Evolutionary conservation across 2,797 vertebrate genomes (phyloP), one percentile per base, ranked within the genome.

Genomic region (Syndactyla subalaris): DNA sequence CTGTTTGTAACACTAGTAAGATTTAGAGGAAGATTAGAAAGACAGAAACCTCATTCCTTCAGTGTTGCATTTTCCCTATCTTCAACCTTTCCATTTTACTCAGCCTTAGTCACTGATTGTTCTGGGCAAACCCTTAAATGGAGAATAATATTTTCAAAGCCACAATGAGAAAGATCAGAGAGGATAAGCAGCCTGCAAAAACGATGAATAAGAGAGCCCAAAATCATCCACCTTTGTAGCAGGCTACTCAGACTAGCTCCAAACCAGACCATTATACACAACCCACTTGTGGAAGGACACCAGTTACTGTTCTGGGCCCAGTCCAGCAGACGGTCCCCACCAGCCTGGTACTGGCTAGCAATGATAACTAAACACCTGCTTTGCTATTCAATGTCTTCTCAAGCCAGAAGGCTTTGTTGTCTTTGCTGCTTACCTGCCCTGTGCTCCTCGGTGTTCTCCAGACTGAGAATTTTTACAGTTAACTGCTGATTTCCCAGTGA

Each of bases 71-170:
- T 97, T 96, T 97, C 85, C 94, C 87, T 80, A 26, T 77, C 92
- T 97, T 93, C 89, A 97, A 38, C 93, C 86, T 96, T 97, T 94
- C 95, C 91, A 2, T 91, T 95, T 97, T 80, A 90, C 63, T 95
- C 84, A 89, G 75, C 58, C 74, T 96, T 96, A 95, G 81, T 96
- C 93, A 96, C 55, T 66, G 65, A 94, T 73, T 89, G 73, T 93
- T 96, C 85, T 54, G 72, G 61, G 85, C 79, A 88, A 92, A 90
- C 38, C 16, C 71, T 62, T 93, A 81, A 70, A 38, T 23, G 45
- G 73, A 83, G 39, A 84, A 86, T n/a, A 89, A 19, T 63, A 77
- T 70, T 84, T 94, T 86, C 84, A 78, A 88, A 93, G 62, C 61
- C 88, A 87, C 76, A 67, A 20, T 5, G 6, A 58, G 61, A 82